Conservation (phyloP, 2,113 vertebrate genomes). For the Zosterops borbonicus region DNA sequence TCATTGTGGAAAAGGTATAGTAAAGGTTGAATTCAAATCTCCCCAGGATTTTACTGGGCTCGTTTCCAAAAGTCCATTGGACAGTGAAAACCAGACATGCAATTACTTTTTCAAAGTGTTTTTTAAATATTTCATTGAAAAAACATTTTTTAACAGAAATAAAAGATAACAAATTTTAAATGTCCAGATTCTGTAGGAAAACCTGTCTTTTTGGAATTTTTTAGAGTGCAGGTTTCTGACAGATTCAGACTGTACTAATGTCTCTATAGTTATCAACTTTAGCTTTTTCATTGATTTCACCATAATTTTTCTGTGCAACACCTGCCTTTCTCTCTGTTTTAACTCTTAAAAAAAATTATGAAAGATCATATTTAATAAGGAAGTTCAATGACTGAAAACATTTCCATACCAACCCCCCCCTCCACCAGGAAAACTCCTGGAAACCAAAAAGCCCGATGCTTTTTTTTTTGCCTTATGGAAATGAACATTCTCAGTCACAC, state of each 20-base stretch:
- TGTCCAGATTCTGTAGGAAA: not conserved
- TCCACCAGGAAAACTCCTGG: not conserved
- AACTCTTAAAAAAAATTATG: not conserved
- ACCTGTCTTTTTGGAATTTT: not conserved
- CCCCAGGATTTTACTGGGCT: not conserved
- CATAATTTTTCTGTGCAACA: not conserved
- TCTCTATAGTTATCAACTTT: not conserved
- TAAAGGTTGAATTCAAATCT: not conserved
- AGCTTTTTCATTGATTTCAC: not conserved
- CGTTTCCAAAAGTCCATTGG: not conserved
- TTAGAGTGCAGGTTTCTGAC: not conserved
- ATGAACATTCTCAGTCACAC: not conserved
- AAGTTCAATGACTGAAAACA: not conserved
- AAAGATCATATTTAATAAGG: not conserved
- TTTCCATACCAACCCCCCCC: fast-evolving
- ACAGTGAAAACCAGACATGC: not conserved
- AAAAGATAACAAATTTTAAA: not conserved
- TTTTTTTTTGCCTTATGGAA: not conserved
- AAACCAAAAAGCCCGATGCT: not conserved
- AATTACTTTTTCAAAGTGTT: not conserved
- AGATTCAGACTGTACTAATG: not conserved
- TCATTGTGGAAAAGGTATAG: not conserved
- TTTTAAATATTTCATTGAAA: not conserved
- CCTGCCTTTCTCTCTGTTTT: not conserved
- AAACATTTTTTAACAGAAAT: not conserved